Percentiles rank a stretch among this genome's conserved stretches.
phyloP scores from a whole-genome alignment of 2,113 vertebrate genomes.

The Phyllostomus hastatus region DNA sequence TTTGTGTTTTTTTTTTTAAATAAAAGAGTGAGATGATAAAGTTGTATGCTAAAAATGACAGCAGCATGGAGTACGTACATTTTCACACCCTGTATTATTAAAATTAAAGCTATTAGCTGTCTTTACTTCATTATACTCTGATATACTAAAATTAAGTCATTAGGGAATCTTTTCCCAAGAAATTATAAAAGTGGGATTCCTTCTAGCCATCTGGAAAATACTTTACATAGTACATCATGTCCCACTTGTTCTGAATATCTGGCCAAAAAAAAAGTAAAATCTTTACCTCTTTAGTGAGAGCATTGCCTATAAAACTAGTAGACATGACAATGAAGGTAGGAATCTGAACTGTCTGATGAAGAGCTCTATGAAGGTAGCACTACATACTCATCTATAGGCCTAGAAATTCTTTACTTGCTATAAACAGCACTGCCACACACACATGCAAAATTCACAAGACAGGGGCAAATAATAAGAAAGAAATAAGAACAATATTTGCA shows the following conservation, averaged over 20 bases:
- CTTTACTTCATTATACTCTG: neutral
- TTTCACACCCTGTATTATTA: neutral
- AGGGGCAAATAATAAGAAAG: neutral
- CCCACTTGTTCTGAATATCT: neutral
- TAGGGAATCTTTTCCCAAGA: neutral
- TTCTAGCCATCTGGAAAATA: slow-evolving; percentile 7
- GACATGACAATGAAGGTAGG: neutral
- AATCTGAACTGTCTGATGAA: neutral
- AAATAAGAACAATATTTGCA: neutral
- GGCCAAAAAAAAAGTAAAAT: neutral
- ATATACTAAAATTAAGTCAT: neutral
- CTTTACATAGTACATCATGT: neutral
- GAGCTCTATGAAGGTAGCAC: neutral
- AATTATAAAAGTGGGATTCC: neutral
- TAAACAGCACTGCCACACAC: neutral
- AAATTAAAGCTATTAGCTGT: slow-evolving; percentile 4
- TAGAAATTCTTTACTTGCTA: neutral
- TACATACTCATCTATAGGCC: neutral
- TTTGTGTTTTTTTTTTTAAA: neutral
- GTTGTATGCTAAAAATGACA: neutral
- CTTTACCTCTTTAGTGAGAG: neutral
- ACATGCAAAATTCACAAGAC: neutral
- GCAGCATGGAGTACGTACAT: neutral
- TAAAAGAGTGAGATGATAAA: neutral
- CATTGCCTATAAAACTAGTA: neutral